Percentiles rank a stretch among this genome's conserved stretches.
These are phyloP conservation scores for Porphyrio hochstetteri DNA, from an alignment of 2,113 vertebrate genomes.

Conservation along the genomic window DNA sequence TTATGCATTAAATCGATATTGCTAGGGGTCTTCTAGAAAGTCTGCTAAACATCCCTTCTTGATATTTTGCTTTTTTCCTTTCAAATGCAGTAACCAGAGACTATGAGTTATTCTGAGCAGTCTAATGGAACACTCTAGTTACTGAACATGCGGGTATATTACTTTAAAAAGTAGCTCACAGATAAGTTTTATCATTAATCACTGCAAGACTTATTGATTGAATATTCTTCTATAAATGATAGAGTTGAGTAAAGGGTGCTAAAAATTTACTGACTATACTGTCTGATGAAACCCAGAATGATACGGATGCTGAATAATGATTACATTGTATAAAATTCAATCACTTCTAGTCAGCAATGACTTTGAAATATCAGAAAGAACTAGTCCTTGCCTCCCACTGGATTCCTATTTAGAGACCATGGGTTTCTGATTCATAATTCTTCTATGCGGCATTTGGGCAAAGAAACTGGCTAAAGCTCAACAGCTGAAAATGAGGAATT, in stretches of 20 bases:
- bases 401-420: not conserved
- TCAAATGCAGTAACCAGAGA: not conserved
- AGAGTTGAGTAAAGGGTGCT: not conserved
- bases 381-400: not conserved
- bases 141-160: not conserved
- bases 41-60: not conserved
- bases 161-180: not conserved
- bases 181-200: not conserved
- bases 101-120: not conserved
- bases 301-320: not conserved
- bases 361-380: not conserved
- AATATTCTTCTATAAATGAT: not conserved
- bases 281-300: not conserved
- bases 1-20: not conserved
- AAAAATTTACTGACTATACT: not conserved
- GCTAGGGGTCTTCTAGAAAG: not conserved
- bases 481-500: not conserved
- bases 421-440: not conserved
- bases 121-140: not conserved
- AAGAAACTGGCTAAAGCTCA: not conserved
- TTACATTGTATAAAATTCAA: not conserved
- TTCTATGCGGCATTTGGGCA: not conserved
- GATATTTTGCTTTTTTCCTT: not conserved
- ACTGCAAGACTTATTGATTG: not conserved
- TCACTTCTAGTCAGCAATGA: not conserved